These are phyloP conservation scores for Lithobates pipiens DNA, from an alignment of 2,797 vertebrate species.

Conservation along the genomic window DNA sequence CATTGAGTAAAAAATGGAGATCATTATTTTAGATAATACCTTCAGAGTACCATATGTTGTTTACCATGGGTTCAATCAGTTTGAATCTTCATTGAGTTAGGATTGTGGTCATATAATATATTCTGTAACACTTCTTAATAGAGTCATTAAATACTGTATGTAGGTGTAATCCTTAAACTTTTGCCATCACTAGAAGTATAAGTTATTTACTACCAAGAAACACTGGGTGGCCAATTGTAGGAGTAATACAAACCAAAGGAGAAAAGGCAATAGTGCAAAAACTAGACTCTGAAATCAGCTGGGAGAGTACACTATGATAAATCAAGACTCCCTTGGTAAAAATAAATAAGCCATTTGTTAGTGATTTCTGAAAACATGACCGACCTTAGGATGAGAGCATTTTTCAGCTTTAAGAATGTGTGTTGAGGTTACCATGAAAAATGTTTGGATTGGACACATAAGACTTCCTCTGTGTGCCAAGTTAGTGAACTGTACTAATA, in stretches of 20 bases:
- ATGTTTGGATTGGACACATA: slow-evolving; percentile 57
- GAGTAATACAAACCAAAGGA: not conserved
- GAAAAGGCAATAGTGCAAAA: not conserved
- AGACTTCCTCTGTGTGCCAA: slow-evolving; percentile 47
- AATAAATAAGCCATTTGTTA: slow-evolving; percentile 20
- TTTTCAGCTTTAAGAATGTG: slow-evolving; percentile 50
- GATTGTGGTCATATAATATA: too few relatives aligned
- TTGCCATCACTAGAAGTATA: too few relatives aligned
- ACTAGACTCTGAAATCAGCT: not conserved
- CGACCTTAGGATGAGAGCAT: slow-evolving; percentile 33
- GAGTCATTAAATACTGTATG: too few relatives aligned
- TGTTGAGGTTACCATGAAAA: slow-evolving; percentile 44
- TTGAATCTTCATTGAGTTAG: too few relatives aligned
- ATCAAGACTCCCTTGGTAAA: slow-evolving; percentile 10
- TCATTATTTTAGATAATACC: too few relatives aligned
- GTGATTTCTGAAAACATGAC: slow-evolving; percentile 44
- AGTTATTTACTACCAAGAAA: too few relatives aligned
- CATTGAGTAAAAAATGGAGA: too few relatives aligned
- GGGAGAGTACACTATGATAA: slow-evolving; percentile 5
- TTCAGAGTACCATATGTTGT: too few relatives aligned
- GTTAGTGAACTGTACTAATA: slow-evolving; percentile 58
- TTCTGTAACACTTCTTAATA: too few relatives aligned
- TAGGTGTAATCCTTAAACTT: too few relatives aligned
- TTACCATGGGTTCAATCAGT: too few relatives aligned
- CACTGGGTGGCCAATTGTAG: too few relatives aligned